Conservation (phyloP, 2,888 invertebrate species). For the Clunio marinus region DNA sequence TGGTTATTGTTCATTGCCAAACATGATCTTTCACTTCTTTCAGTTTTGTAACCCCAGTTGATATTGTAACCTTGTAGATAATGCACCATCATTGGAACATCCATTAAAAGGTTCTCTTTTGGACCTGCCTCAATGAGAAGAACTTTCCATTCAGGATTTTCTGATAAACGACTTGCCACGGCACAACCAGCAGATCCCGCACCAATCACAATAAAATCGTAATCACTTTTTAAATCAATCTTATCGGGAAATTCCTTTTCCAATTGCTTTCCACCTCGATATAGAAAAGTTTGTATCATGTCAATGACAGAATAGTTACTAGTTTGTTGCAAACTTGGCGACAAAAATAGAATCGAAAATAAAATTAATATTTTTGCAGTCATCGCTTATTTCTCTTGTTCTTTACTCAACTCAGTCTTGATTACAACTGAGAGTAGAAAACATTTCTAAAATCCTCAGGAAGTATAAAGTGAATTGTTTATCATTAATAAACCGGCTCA, state of each 20-base stretch:
- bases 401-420: no score
- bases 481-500: no score
- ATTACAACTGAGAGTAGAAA: no score
- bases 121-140: conserved; percentile 70
- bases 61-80: conserved; percentile 66
- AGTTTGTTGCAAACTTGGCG: not conserved
- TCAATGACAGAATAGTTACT: conserved; percentile 44
- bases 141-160: conserved; percentile 61
- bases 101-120: conserved; percentile 68
- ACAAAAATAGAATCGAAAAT: not conserved
- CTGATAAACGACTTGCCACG: conserved; percentile 67
- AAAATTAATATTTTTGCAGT: no score
- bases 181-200: conserved; percentile 78
- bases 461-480: no score
- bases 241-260: conserved; percentile 57
- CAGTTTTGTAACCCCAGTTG: conserved; percentile 79
- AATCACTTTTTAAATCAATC: conserved; percentile 55
- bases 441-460: no score
- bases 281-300: conserved; percentile 55
- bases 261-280: conserved; percentile 55
- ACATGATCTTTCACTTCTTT: conserved; percentile 68
- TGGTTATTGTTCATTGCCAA: conserved; percentile 69
- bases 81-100: conserved; percentile 68
- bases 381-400: no score
- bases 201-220: conserved; percentile 74